phyloP scores from a whole-genome alignment of 2,113 vertebrate genomes.

The Ibidorhyncha struthersii region DNA sequence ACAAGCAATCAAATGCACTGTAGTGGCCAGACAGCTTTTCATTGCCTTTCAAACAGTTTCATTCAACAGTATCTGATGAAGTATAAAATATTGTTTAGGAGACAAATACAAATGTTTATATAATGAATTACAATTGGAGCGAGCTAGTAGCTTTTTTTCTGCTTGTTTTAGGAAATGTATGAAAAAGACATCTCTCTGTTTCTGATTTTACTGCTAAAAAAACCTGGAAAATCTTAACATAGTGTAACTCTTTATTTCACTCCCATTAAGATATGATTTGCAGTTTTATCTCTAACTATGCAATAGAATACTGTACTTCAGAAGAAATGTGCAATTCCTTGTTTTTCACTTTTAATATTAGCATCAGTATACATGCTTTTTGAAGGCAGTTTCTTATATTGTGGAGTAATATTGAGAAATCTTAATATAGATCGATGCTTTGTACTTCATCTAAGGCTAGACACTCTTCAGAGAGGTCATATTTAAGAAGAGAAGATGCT shows the following conservation, averaged over 20 bases:
- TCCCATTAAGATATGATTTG: conserved; percentile 17
- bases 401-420: background rate
- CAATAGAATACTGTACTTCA: background rate
- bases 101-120: conserved; percentile 31
- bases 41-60: conserved; percentile 47
- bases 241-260: conserved; percentile 33
- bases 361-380: background rate
- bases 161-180: conserved; percentile 17
- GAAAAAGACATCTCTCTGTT: background rate
- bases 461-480: conserved; percentile 12
- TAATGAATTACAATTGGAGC: conserved; percentile 59
- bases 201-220: background rate
- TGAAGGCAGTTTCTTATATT: conserved; percentile 36
- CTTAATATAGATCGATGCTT: conserved; percentile 4
- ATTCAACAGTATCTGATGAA: conserved; percentile 29
- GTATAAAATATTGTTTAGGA: conserved; percentile 38
- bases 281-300: conserved; percentile 34
- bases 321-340: conserved; percentile 42
- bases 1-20: conserved; percentile 31
- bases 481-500: conserved; percentile 28
- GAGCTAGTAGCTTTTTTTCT: conserved; percentile 9
- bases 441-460: background rate
- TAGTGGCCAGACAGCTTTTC: background rate
- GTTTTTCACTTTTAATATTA: conserved; percentile 50
- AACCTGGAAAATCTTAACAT: conserved; percentile 23